Conservation (phyloP, 1,140 invertebrate species). For the Listronotus bonariensis region DNA sequence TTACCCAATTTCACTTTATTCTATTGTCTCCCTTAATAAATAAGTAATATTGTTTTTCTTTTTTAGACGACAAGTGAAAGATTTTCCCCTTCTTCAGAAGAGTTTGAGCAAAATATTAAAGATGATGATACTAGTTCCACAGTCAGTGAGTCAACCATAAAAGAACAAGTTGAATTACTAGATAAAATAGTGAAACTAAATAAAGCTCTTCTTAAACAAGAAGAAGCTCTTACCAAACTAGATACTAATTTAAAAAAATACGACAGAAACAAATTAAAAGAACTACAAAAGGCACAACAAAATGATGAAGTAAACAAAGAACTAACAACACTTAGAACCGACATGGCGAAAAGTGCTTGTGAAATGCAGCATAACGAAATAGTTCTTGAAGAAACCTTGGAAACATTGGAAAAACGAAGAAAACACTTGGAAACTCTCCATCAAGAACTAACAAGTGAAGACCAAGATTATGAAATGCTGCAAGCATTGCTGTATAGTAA, state of each 20-base stretch:
- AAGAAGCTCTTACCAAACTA: constrained; percentile 68
- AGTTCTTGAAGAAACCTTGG: constrained; percentile 66
- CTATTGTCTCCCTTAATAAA: too few relatives aligned
- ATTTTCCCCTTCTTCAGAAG: constrained; percentile 61
- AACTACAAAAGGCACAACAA: constrained; percentile 45
- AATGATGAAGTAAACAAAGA: constrained; percentile 61
- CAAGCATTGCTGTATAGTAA: constrained; percentile 51
- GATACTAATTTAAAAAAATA: constrained; percentile 69
- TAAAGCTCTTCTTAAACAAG: constrained; percentile 70
- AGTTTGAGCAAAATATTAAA: constrained; percentile 60
- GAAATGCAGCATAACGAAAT: constrained; percentile 68
- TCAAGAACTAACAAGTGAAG: constrained; percentile 66
- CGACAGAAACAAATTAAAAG: constrained; percentile 59
- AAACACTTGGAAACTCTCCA: constrained; percentile 67
- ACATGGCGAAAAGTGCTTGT: constrained; percentile 63
- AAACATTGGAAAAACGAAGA: constrained; percentile 65
- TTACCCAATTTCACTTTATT: too few relatives aligned
- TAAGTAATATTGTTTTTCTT: too few relatives aligned
- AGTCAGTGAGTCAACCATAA: constrained; percentile 52
- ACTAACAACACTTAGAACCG: constrained; percentile 59
- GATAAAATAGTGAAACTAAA: constrained; percentile 75
- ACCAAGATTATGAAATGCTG: constrained; percentile 61
- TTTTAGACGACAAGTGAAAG: constrained; percentile 58
- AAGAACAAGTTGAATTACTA: constrained; percentile 67
- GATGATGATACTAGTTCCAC: constrained; percentile 55